These are phyloP conservation scores for Oedothorax gibbosus DNA, from an alignment of 1,140 invertebrate genomes.

Conservation along the genomic window DNA sequence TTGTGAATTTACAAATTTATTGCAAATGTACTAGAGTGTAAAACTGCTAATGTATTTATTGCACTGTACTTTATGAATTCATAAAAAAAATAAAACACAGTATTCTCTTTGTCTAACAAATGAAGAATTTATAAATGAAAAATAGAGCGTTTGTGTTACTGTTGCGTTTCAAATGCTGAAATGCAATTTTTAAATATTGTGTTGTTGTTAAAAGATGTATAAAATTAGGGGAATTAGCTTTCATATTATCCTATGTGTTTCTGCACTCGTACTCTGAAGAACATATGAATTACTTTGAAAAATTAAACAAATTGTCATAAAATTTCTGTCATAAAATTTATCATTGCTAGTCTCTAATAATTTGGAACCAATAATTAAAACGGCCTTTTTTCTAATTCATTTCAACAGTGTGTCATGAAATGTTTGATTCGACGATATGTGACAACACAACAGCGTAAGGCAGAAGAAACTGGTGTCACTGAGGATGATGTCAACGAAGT, in stretches of 20 bases:
- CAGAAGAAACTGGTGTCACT: conserved; percentile 86
- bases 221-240: neutral
- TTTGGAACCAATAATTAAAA: neutral
- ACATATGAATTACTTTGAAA: neutral
- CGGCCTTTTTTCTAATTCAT: neutral
- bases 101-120: too few relatives aligned
- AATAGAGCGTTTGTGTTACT: too few relatives aligned
- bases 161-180: too few relatives aligned
- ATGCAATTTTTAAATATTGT: neutral
- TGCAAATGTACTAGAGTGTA: too few relatives aligned
- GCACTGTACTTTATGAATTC: too few relatives aligned
- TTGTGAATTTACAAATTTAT: too few relatives aligned
- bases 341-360: neutral
- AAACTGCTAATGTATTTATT: too few relatives aligned
- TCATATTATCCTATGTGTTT: neutral
- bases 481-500: conserved; percentile 98
- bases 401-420: conserved; percentile 77
- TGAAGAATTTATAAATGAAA: too few relatives aligned
- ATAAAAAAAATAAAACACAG: too few relatives aligned
- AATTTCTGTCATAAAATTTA: too few relatives aligned
- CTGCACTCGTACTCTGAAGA: neutral
- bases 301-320: too few relatives aligned
- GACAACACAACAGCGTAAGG: conserved; percentile 81
- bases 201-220: neutral
- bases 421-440: conserved; percentile 84